Conservation (phyloP, 2,888 invertebrate species). For the Drosophila longiperda region DNA sequence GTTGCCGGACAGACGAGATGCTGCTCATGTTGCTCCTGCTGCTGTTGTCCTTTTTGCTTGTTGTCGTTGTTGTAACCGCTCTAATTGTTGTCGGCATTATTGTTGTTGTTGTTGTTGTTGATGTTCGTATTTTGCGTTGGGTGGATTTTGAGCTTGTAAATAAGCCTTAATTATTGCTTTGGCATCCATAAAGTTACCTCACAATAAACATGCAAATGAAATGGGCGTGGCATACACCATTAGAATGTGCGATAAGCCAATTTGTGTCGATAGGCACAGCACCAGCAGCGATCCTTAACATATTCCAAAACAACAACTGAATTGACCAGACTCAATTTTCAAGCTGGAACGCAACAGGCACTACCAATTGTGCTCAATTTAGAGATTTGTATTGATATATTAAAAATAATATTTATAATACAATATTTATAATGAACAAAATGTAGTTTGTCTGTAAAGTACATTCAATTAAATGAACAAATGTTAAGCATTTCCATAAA, state of each 20-base stretch:
- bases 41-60: constrained; percentile 17
- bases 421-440: constrained; percentile 7
- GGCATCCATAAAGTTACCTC: constrained; percentile 78
- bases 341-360: background rate
- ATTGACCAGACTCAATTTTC: background rate
- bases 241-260: constrained; percentile 56
- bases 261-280: constrained; percentile 32
- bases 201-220: constrained; percentile 78
- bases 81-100: constrained; percentile 44
- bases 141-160: constrained; percentile 74
- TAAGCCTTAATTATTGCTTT: constrained; percentile 79
- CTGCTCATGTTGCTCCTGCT: constrained; percentile 24
- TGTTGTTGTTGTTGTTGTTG: constrained; percentile 18
- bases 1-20: constrained; percentile 58
- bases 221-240: constrained; percentile 33
- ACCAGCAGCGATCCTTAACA: background rate
- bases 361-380: background rate
- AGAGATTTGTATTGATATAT: background rate
- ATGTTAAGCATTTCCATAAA: constrained; percentile 16
- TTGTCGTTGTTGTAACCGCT: constrained; percentile 38
- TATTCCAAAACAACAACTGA: background rate
- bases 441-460: constrained; percentile 21
- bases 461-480: constrained; percentile 33
- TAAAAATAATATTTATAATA: constrained; percentile 1
- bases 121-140: constrained; percentile 23